Evolutionary conservation across 92 coral and sea anemone species (phyloP).

Genomic region (Palythoa grandiflora): DNA sequence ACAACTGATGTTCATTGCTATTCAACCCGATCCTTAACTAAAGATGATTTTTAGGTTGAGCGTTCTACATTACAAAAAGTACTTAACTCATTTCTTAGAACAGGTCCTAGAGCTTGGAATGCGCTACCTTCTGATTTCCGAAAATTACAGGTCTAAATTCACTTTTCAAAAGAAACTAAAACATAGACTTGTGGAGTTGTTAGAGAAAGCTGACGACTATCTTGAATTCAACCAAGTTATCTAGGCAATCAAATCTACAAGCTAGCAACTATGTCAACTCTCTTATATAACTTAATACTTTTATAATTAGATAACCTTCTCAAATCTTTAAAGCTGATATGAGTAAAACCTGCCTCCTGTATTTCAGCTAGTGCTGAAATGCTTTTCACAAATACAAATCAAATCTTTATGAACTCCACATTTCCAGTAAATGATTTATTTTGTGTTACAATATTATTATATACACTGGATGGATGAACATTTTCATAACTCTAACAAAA

Average conservation of each 20-base stretch:
- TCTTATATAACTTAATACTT: no score
- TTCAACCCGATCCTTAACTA: neutral
- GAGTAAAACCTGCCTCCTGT: no score
- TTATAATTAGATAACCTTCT: no score
- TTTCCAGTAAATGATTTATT: no score
- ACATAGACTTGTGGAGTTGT: neutral
- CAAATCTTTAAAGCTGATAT: no score
- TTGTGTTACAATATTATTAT: no score
- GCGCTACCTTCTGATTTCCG: slow-evolving; percentile 10
- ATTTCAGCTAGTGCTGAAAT: no score
- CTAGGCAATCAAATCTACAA: neutral
- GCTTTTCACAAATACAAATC: no score
- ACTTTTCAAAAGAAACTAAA: slow-evolving; percentile 31
- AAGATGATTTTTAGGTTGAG: neutral
- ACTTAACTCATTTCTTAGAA: slow-evolving; percentile 5
- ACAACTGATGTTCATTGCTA: neutral
- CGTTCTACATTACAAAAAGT: neutral
- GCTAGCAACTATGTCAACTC: neutral
- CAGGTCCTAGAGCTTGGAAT: slow-evolving; percentile 4
- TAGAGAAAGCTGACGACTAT: slow-evolving; percentile 6
- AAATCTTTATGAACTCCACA: no score
- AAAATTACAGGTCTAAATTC: neutral
- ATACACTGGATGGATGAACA: no score
- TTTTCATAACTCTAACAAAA: no score
- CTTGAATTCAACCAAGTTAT: neutral